Base-by-base conservation (phyloP, 2,113 vertebrate genomes). In the Andinoacara biseriatus region DNA sequence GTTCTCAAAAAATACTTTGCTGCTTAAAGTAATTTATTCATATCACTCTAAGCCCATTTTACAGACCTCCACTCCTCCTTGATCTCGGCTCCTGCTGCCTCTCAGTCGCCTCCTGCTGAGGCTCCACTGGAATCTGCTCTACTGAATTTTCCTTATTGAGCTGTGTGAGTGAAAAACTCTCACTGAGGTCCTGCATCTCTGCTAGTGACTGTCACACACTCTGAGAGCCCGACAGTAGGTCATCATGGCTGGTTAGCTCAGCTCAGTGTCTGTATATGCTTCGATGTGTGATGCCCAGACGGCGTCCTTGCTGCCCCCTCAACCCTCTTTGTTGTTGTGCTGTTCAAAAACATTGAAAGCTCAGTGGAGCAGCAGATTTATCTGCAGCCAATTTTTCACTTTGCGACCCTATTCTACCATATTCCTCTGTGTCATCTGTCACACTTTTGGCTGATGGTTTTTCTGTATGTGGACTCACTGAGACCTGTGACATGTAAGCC, bases 51-150 rank as follows among this genome's bases (percentile, higher is more conserved):
- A 49, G 15, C 5, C 17, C 24, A 3, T 52, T 22, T 52, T 17
- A 29, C 43, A 20, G 24, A 52, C 43, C 65, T 52, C 43, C 24
- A 0, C 8, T 0, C 24, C 40, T 20, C 15, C 35, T 65, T 15
- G 15, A 13, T 18, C 43, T 43, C 1, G 54, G 9, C 54, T 57
- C 54, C 3, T 3, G 54, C 54, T 57, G 14, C 8, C 6, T 18
- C 56, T 57, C 56, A n/a, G n/a, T 11, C 4, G 3, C 43, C 65
- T 49, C 65, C 15, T 20, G 65, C 43, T 20, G 26, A 72, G 43
- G 17, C 43, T 2, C 26, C 65, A 58, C 56, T 24, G 56, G 56
- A 7, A 24, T 24, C 56, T 24, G 56, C 20, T 57, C 54, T n/a
- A 11, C 15, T 2, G 43, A 43, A 17, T 52, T 52, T 15, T 5